phyloP scores from a whole-genome alignment of 2,113 vertebrate genomes.

The Tonatia bakeri region DNA sequence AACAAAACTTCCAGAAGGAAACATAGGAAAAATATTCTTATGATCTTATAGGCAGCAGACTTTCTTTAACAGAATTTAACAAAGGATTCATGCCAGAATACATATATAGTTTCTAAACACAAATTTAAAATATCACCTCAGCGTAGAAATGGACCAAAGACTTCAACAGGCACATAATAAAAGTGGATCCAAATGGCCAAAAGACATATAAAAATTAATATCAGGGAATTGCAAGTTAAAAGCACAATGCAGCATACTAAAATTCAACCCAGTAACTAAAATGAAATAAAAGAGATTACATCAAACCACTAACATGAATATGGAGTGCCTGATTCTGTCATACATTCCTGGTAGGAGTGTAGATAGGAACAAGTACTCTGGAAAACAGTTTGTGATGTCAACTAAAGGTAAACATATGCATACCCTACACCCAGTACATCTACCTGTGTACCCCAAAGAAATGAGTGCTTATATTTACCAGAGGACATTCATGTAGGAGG shows the following conservation, averaged over 20 bases:
- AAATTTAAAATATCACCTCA: background rate
- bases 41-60: background rate
- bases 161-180: background rate
- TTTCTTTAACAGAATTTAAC: background rate
- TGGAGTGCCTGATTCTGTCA: background rate
- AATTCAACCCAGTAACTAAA: background rate
- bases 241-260: background rate
- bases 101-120: background rate
- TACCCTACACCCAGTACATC: background rate
- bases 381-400: background rate
- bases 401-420: background rate
- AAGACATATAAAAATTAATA: background rate
- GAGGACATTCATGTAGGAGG: background rate
- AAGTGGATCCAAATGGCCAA: background rate
- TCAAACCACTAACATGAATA: background rate
- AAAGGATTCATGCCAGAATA: background rate
- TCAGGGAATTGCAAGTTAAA: background rate
- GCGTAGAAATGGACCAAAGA: background rate
- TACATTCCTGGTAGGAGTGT: background rate
- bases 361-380: background rate
- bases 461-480: background rate
- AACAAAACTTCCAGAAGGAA: background rate
- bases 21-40: background rate
- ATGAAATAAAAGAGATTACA: background rate
- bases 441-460: background rate